Percentiles rank a stretch among this genome's conserved stretches.
Conservation (phyloP, 2,113 vertebrate genomes). For the Ctenodactylus gundi region DNA sequence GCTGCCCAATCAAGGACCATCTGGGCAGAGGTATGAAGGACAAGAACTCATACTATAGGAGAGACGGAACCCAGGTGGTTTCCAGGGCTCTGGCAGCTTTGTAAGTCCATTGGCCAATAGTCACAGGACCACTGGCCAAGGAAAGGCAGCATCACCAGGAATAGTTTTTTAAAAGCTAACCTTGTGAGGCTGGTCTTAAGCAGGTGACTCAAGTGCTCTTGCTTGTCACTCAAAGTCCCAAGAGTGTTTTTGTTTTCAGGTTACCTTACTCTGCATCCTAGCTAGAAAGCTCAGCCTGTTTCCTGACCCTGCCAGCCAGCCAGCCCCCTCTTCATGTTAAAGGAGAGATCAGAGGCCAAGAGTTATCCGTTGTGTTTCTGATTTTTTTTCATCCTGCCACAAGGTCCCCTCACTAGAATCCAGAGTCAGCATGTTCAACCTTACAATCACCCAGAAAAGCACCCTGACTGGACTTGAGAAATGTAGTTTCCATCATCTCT, state of each 20-base stretch:
- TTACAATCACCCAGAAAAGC: not conserved
- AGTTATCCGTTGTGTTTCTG: conserved; percentile 41
- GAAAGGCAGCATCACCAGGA: conserved; percentile 10
- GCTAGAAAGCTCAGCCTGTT: not conserved
- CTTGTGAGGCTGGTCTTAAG: not conserved
- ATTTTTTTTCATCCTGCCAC: not conserved
- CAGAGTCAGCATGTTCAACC: not conserved
- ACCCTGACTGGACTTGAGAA: not conserved
- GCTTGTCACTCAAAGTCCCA: not conserved
- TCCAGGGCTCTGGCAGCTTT: not conserved
- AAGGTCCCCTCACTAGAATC: not conserved
- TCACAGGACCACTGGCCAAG: not conserved
- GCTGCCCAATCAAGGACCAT: not conserved
- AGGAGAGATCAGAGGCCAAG: not conserved
- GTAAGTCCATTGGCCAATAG: not conserved
- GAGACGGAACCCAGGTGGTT: not conserved
- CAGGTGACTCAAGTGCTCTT: not conserved
- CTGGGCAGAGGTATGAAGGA: not conserved
- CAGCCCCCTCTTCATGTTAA: too few relatives aligned
- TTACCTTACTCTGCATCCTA: not conserved
- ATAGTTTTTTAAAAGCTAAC: not conserved
- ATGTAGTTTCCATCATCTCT: not conserved
- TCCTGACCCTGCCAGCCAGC: not conserved
- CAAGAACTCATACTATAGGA: not conserved
- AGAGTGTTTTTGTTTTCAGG: not conserved